Base-by-base conservation (phyloP, 2,888 invertebrate genomes). In the Cremastinae sp. region DNA sequence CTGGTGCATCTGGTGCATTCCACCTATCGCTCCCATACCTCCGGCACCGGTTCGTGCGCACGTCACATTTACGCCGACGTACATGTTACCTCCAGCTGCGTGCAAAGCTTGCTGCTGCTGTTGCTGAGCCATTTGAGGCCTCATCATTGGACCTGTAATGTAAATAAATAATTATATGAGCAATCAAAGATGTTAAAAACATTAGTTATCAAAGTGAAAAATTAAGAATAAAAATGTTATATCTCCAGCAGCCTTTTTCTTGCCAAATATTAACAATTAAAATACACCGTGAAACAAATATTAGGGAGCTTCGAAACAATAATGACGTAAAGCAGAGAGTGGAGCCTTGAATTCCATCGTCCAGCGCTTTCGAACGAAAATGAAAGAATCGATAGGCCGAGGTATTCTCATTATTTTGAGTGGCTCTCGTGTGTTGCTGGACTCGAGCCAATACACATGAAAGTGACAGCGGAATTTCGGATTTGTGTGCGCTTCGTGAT, bases 101-200 rank as follows among this genome's bases (percentile, higher is more conserved):
- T 89, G 89, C 77, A 89, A 81, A 10, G 88, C 84, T 80, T 91
- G 91, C 79, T 92, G 92, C 80, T 92, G 92, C 85, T 92, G 88
- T 82, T 93, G 94, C 76, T 91, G 90, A 74, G 90, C 90, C 91
- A 92, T 91, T 87, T 93, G 93, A 1, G 93, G 92, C 78, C 94
- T 91, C 92, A 94, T 93, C 94, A 94, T 94, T 3, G 93, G 93
- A 79, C 93, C 93, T 93, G 80, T 39, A 37, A 28, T 28, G 5
- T 5, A 28, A 28, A 28, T 28, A 3, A 28, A 28, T 5, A 28
- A 28, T 28, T 28, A 3, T 28, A 28, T 28, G 5, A 28, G 5
- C 5, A 28, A 28, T 28, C 5, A 3, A 28, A 28, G 2, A 28
- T 28, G n/a, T n/a, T n/a, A n/a, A n/a, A n/a, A n/a, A n/a, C n/a